phyloP scores from a whole-genome alignment of 2,797 vertebrate species.

The Chlorospingus semifuscus region DNA sequence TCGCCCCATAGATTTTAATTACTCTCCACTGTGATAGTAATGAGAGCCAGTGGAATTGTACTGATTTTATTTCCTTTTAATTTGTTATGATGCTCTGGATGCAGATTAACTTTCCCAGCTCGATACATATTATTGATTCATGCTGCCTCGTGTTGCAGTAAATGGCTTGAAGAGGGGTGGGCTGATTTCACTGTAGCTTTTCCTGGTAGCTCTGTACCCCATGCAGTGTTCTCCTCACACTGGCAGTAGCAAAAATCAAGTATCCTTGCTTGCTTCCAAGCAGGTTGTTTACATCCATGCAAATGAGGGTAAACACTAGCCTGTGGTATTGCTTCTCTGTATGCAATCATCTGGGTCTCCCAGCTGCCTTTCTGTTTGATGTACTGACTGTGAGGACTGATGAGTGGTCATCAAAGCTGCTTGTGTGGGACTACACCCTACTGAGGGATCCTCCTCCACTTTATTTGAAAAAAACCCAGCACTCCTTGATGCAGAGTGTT shows the following conservation, averaged over 20 bases:
- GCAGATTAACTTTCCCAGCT: slow-evolving; percentile 60
- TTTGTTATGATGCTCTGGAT: slow-evolving; percentile 61
- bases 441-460: not conserved
- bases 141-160: not conserved
- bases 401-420: not conserved
- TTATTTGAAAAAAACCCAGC: not conserved
- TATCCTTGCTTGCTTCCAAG: not conserved
- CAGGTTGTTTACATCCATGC: not conserved
- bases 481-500: not conserved
- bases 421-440: not conserved
- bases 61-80: slow-evolving; percentile 69
- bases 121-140: slow-evolving; percentile 53
- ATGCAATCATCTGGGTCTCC: not conserved
- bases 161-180: not conserved
- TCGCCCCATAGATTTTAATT: slow-evolving; percentile 62
- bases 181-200: not conserved
- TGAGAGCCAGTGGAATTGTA: slow-evolving; percentile 44
- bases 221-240: not conserved
- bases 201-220: not conserved
- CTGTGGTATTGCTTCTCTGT: not conserved
- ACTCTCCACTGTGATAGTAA: slow-evolving; percentile 43
- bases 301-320: not conserved
- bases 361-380: not conserved
- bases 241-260: not conserved
- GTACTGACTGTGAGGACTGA: not conserved